A percentile compares a stretch with the other conserved stretches of the same genome.
These are phyloP conservation scores for Mimumesa dahlbomi DNA, from an alignment of 2,888 invertebrate genomes.

Conservation along the genomic window DNA sequence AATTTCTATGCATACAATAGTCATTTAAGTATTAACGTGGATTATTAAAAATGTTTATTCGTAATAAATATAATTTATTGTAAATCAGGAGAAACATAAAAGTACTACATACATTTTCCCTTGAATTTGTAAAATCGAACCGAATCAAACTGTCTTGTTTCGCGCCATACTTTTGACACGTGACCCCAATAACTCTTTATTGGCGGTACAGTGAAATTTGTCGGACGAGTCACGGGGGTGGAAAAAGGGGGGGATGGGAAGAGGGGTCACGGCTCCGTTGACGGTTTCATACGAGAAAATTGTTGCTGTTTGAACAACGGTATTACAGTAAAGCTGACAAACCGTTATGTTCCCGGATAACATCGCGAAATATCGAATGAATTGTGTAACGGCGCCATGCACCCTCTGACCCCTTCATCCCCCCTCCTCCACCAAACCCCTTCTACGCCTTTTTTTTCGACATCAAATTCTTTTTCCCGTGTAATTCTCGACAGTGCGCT, in stretches of 20 bases:
- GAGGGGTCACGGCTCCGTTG: no score
- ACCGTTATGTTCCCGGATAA: constrained; percentile 15
- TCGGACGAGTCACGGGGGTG: constrained; percentile 7
- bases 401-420: no score
- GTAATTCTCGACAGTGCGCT: neutral
- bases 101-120: no score
- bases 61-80: no score
- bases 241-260: no score
- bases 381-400: neutral
- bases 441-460: neutral
- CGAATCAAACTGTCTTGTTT: no score
- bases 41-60: no score
- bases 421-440: neutral
- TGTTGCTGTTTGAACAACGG: constrained; percentile 14
- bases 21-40: no score
- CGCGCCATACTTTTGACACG: neutral
- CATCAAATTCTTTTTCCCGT: neutral
- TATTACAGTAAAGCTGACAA: constrained; percentile 14
- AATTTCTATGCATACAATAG: no score
- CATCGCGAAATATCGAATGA: constrained; percentile 24
- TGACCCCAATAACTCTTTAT: constrained; percentile 35
- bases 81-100: no score
- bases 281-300: constrained; percentile 15
- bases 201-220: constrained; percentile 15
- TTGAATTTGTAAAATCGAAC: no score